A percentile compares a stretch with the other conserved stretches of the same genome.
These are phyloP conservation scores for Phylloscopus trochiloides DNA, from an alignment of 2,113 vertebrate genomes.

Conservation along the genomic window DNA sequence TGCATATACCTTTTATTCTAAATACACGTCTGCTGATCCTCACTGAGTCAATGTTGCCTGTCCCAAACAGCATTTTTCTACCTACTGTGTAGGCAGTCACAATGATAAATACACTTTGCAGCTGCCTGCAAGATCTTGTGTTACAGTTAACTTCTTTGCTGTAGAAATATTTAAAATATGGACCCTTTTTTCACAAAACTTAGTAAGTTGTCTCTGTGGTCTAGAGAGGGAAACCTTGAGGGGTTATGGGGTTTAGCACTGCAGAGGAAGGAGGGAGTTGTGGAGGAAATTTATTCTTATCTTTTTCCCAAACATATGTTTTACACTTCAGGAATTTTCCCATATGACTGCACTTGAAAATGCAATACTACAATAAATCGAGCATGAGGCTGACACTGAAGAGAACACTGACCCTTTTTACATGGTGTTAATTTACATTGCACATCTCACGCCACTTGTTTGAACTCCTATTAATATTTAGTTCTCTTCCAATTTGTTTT, in stretches of 20 bases:
- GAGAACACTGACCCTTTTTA: background rate
- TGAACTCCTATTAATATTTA: background rate
- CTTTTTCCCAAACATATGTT: background rate
- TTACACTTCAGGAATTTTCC: background rate
- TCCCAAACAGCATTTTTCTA: background rate
- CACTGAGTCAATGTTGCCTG: background rate
- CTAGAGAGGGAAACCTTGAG: background rate
- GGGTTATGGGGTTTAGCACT: background rate
- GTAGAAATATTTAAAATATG: background rate
- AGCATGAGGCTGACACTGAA: background rate
- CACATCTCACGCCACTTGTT: background rate
- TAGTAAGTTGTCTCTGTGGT: background rate
- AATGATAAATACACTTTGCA: background rate
- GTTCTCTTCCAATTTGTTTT: background rate
- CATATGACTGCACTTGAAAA: background rate
- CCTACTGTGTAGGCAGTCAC: accelerated
- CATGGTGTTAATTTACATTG: background rate
- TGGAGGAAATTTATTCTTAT: background rate
- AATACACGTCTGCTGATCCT: background rate
- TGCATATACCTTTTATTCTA: background rate
- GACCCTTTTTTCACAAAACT: background rate
- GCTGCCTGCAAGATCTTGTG: background rate
- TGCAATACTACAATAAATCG: background rate
- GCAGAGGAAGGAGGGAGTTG: background rate
- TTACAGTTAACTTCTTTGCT: background rate